Conservation (phyloP, 2,888 invertebrate genomes). For the Leucania comma region DNA sequence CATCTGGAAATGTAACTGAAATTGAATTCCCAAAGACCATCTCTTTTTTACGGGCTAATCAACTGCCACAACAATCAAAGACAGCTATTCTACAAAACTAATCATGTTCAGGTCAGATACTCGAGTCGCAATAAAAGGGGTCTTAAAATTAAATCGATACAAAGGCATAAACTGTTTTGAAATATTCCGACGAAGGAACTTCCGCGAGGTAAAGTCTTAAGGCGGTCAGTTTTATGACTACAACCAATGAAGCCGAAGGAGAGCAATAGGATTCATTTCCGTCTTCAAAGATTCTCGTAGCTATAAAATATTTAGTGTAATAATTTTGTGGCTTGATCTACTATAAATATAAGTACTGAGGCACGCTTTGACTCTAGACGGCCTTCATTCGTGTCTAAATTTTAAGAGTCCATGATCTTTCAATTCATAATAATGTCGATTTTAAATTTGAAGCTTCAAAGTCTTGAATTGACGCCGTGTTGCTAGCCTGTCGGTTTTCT, state of each 20-base stretch:
- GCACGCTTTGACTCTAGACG: neutral
- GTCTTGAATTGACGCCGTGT: too few relatives aligned
- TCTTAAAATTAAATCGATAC: constrained; percentile 49
- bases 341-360: neutral
- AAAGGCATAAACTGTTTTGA: constrained; percentile 39
- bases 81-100: constrained; percentile 29
- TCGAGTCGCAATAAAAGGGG: constrained; percentile 45
- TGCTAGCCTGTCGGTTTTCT: too few relatives aligned
- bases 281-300: constrained; percentile 7
- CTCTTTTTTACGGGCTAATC: neutral
- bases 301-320: constrained; percentile 26
- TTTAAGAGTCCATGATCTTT: neutral
- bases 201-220: constrained; percentile 32
- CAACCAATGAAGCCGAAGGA: constrained; percentile 34
- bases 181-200: constrained; percentile 35
- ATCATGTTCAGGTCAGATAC: constrained; percentile 28
- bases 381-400: neutral
- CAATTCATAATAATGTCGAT: too few relatives aligned
- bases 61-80: neutral
- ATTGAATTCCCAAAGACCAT: neutral
- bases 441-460: too few relatives aligned
- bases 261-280: constrained; percentile 41
- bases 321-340: constrained; percentile 5
- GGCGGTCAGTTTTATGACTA: constrained; percentile 46
- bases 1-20: neutral